phyloP scores from a whole-genome alignment of 2,797 vertebrate species.

The Perodicticus potto region DNA sequence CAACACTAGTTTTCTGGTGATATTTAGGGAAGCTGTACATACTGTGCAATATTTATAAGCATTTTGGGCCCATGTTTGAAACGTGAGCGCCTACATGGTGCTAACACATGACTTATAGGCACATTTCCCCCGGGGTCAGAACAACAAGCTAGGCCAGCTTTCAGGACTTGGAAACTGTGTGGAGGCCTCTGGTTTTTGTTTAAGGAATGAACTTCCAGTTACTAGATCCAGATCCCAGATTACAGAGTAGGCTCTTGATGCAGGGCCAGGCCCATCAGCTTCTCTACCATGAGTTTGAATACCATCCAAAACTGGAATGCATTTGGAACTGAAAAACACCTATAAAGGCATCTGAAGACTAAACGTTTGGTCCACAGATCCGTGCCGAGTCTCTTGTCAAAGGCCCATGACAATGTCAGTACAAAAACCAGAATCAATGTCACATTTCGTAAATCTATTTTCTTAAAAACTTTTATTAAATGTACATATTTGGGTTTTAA shows the following conservation, averaged over 20 bases:
- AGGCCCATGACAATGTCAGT: background rate
- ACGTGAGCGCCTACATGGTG: background rate
- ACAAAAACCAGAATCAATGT: background rate
- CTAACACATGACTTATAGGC: accelerated
- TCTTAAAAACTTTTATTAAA: background rate
- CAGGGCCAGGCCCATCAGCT: background rate
- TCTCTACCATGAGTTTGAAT: background rate
- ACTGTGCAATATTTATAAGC: background rate
- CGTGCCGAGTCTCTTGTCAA: background rate
- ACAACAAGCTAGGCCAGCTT: no score
- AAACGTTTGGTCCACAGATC: background rate
- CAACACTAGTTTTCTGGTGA: background rate
- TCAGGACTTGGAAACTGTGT: background rate
- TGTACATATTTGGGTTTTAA: background rate
- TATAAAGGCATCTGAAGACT: background rate
- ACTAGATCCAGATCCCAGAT: background rate
- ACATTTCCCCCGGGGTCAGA: background rate
- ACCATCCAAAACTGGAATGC: background rate
- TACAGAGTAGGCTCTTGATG: background rate
- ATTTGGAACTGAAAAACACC: background rate
- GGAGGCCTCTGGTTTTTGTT: background rate
- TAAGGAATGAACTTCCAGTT: background rate
- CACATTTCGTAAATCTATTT: background rate
- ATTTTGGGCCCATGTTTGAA: background rate
- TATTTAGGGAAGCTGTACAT: background rate